A percentile compares a stretch with the other conserved stretches of the same genome.
These are phyloP conservation scores for Trialeurodes vaporariorum DNA, from an alignment of 1,140 invertebrate species.

Conservation along the genomic window DNA sequence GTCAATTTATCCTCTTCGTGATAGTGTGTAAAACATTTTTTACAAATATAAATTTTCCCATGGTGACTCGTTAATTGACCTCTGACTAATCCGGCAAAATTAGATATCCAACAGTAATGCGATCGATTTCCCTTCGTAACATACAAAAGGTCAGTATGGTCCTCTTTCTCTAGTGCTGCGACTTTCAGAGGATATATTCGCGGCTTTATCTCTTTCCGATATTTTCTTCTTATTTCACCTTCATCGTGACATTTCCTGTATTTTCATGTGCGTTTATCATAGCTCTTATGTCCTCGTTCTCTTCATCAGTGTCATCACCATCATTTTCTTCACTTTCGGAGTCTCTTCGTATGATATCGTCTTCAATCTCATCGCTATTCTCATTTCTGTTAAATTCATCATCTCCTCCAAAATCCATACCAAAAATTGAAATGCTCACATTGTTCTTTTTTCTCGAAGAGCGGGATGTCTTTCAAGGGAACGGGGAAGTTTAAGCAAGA, in stretches of 20 bases:
- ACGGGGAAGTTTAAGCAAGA: not conserved
- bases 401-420: no score
- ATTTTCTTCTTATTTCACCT: not conserved
- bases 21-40: not conserved
- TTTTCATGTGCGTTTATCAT: not conserved
- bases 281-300: not conserved
- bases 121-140: not conserved
- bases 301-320: not conserved
- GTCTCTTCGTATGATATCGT: not conserved
- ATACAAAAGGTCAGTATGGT: not conserved
- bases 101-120: not conserved
- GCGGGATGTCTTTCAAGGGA: not conserved
- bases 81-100: not conserved
- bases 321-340: not conserved
- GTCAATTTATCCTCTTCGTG: not conserved
- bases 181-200: not conserved
- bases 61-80: not conserved
- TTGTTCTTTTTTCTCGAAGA: not conserved
- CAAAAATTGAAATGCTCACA: not conserved
- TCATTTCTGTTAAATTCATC: not conserved
- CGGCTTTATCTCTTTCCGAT: not conserved
- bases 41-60: not conserved
- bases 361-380: not conserved
- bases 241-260: not conserved
- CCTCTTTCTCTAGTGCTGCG: not conserved